These are phyloP conservation scores for fruit fly (Drosophila melanogaster) DNA, from an alignment of 1,140 invertebrate genomes.

Conservation along the genomic window Release_6_plus_ISO1_MT NC_004354.4:17020501-17021000, in stretches of 20 bases:
- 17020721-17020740: background rate
- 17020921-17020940: conserved; percentile 39
- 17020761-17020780: background rate
- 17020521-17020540: no score
- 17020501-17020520: no score
- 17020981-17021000: conserved; percentile 26
- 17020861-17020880: background rate
- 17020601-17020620: no score
- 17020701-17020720: background rate
- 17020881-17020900: conserved; percentile 12
- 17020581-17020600: no score
- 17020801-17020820: background rate
- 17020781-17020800: conserved; percentile 12
- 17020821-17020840: conserved; percentile 1
- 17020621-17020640: no score
- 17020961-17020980: background rate
- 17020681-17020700: background rate
- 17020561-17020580: no score
- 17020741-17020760: background rate
- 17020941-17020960: conserved; percentile 19
- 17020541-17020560: no score
- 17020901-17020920: conserved; percentile 28
- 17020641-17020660: no score
- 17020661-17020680: background rate
- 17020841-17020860: background rate